Evolutionary conservation across 2,797 vertebrate genomes (phyloP).

Genomic region (Diglossa cyanea): DNA sequence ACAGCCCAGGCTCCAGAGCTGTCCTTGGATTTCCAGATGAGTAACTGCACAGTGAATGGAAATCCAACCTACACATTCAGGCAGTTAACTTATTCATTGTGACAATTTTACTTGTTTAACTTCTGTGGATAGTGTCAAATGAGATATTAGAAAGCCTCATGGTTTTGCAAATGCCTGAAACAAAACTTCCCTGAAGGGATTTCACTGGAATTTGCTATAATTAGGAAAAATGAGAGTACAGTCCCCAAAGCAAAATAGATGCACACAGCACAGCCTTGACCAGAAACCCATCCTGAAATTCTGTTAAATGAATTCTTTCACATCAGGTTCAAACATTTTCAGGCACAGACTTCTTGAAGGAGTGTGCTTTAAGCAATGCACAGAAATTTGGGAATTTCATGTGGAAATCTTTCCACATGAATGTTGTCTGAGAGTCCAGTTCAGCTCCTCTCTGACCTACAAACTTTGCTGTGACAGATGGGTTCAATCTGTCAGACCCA

Average conservation of each 20-base stretch:
- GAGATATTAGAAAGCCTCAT: constrained; percentile 21
- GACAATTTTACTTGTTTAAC: constrained; percentile 26
- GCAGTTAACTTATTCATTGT: constrained; percentile 7
- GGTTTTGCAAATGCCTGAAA: constrained; percentile 6
- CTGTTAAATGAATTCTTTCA: not conserved
- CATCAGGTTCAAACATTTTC: not conserved
- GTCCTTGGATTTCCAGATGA: not conserved
- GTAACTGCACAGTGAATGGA: not conserved
- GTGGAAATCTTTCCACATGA: not conserved
- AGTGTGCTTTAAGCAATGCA: not conserved
- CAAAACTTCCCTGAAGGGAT: constrained; percentile 20
- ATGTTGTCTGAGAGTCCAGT: not conserved
- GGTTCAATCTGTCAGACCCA: not conserved
- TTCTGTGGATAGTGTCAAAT: constrained; percentile 10
- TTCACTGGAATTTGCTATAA: constrained; percentile 36
- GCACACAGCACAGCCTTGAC: not conserved
- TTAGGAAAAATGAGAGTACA: constrained; percentile 27
- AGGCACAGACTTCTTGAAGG: not conserved
- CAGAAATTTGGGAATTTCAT: not conserved
- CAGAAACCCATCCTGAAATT: not conserved
- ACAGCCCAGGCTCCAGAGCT: not conserved
- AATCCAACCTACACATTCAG: not conserved
- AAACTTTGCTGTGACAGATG: not conserved
- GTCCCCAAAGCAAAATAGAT: not conserved
- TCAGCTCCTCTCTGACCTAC: not conserved